Evolutionary conservation across 2,888 invertebrate genomes (phyloP), one percentile per base, ranked within the genome.

Genomic region (Lithophane socia): DNA sequence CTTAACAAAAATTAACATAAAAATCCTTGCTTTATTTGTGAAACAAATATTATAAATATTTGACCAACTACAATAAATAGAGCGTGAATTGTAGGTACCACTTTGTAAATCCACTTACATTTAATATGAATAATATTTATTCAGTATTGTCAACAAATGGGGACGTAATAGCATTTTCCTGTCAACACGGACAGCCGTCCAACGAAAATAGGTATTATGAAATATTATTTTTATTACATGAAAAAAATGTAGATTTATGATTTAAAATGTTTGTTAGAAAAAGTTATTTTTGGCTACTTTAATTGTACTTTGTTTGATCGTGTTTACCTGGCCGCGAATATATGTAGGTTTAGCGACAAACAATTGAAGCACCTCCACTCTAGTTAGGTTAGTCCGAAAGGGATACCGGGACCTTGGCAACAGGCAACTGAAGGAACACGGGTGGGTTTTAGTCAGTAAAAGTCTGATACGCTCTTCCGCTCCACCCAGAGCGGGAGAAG

Each of bases 141-240:
- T 77, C 75, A 44, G n/a, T 61, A 54, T 75, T 76, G 79, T 80
- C 79, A 83, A 81, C 85, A 84, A 84, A 83, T 78, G 80, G 71
- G 64, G 68, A 67, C 47, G 74, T 86, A 86, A 88, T 86, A 76
- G 85, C 82, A 72, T 86, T 88, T 85, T 44, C 82, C 73, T 88
- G 87, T 89, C 77, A 73, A 60, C 49, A 66, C 37, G 29, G 70
- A 66, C 42, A 73, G 54, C 58, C 7, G 12, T 21, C 49, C 21
- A 24, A 66, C n/a, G 44, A 63, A 69, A 61, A 9, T 29, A 29
- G 29, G 29, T 37, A 73, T 80, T 49, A 21, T 54, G 52, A 61
- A 73, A 73, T 49, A 49, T 64, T 52, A 13, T 74, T 58, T 58
- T 49, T 73, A 24, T 24, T 21, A n/a, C 47, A 49, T 49, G 18